phyloP scores from a whole-genome alignment of 2,797 vertebrate species.

The Alosa sapidissima region DNA sequence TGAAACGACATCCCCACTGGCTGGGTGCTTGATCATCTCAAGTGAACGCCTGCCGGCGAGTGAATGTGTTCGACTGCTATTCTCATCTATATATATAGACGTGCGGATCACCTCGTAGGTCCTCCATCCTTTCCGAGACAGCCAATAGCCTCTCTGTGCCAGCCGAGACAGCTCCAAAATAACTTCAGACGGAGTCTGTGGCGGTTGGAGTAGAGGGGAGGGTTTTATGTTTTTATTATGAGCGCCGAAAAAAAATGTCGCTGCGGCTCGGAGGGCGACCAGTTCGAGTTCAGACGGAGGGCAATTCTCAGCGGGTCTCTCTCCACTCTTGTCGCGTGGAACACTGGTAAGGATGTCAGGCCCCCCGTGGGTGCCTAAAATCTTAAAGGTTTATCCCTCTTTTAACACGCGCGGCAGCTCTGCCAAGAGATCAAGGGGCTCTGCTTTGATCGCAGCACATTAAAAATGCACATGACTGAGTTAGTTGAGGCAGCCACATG shows the following conservation, averaged over 20 bases:
- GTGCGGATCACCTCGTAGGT: constrained; percentile 28
- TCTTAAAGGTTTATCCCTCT: constrained; percentile 43
- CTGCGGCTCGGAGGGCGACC: not conserved
- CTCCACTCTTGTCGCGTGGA: constrained; percentile 25
- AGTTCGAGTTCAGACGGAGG: constrained; percentile 35
- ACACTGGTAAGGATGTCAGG: constrained; percentile 36
- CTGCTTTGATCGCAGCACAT: constrained; percentile 8
- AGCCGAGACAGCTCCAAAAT: constrained; percentile 41
- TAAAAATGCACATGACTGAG: constrained; percentile 30
- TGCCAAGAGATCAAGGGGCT: not conserved
- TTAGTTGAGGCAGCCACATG: not conserved
- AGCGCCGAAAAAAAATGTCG: constrained; percentile 23
- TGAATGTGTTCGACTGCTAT: not conserved
- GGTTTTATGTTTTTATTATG: constrained; percentile 47
- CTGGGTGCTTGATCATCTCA: not conserved
- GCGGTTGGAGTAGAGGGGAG: not conserved
- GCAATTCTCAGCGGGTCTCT: constrained; percentile 46
- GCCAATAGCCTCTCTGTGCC: constrained; percentile 34
- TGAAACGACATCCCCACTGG: constrained; percentile 21
- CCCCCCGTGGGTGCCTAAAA: constrained; percentile 21
- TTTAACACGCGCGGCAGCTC: constrained; percentile 30
- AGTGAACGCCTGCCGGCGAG: not conserved
- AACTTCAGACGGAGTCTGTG: constrained; percentile 35
- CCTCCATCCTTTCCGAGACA: constrained; percentile 28
- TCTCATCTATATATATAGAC: constrained; percentile 1